These are phyloP conservation scores for Zoanthus sociatus DNA, from an alignment of 92 coral and sea anemone genomes.

Conservation along the genomic window DNA sequence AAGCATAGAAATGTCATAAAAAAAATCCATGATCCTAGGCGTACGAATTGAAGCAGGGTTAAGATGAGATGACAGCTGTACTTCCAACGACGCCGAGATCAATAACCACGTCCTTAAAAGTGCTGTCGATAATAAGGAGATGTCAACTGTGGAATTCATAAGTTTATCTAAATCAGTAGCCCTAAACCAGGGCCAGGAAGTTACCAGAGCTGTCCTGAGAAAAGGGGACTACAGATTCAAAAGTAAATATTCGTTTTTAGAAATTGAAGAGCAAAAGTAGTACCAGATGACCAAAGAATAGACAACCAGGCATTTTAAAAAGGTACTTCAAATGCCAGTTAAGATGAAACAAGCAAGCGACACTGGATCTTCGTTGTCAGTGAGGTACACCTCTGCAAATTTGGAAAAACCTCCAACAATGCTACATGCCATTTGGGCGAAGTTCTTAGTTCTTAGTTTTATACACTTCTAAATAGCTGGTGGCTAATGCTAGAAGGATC, in stretches of 20 bases:
- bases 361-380: too few species aligned
- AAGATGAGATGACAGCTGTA: slow-evolving; percentile 51
- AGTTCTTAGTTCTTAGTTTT: too few species aligned
- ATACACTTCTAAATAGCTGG: too few species aligned
- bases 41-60: slow-evolving; percentile 50
- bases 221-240: slow-evolving; percentile 49
- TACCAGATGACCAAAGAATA: slow-evolving; percentile 55
- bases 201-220: slow-evolving; percentile 48
- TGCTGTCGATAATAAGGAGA: slow-evolving; percentile 55
- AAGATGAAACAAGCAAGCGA: too few species aligned
- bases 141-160: slow-evolving; percentile 66
- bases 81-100: slow-evolving; percentile 70
- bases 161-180: slow-evolving; percentile 51
- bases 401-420: too few species aligned
- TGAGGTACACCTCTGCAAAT: too few species aligned
- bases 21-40: slow-evolving; percentile 60
- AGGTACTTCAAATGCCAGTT: too few species aligned
- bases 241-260: slow-evolving; percentile 6
- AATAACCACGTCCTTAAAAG: slow-evolving; percentile 62
- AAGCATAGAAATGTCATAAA: background rate
- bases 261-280: slow-evolving; percentile 30
- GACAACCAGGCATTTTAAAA: too few species aligned
- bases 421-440: too few species aligned
- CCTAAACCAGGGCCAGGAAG: slow-evolving; percentile 40
- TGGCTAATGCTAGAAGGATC: too few species aligned